Percentiles rank a stretch among this genome's conserved stretches.
Evolutionary conservation across 2,797 vertebrate species (phyloP).

Genomic region (Phaenicophaeus curvirostris): DNA sequence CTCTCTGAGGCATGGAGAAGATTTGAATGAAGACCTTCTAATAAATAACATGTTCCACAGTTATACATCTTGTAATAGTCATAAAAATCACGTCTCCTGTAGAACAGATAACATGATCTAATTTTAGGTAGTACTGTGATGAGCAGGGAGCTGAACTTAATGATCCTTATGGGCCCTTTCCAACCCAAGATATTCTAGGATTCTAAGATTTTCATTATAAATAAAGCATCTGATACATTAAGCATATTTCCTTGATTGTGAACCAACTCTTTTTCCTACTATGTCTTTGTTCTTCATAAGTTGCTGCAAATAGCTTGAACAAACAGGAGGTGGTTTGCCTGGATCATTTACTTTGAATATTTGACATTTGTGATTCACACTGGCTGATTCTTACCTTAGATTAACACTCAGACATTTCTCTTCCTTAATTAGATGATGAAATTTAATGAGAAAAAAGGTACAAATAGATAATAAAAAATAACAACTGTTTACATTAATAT

Average conservation of each 20-base stretch:
- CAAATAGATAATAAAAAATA: conserved; percentile 17
- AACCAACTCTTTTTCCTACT: neutral
- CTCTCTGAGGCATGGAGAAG: neutral
- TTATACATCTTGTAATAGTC: neutral
- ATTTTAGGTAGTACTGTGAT: neutral
- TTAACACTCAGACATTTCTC: neutral
- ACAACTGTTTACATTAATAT: neutral
- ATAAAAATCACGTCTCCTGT: neutral
- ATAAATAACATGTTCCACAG: neutral
- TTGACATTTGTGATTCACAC: neutral
- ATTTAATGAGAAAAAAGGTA: neutral
- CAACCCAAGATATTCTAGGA: neutral
- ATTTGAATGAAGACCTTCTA: neutral
- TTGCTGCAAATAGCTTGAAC: neutral
- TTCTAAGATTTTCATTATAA: neutral
- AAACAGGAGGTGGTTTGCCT: neutral
- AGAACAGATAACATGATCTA: neutral
- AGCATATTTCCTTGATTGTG: neutral
- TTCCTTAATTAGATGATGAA: neutral
- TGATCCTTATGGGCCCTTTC: neutral
- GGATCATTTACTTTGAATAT: neutral
- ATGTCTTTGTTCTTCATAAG: neutral
- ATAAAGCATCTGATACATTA: neutral
- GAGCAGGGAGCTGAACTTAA: fast-evolving
- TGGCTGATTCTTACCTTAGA: neutral